Evolutionary conservation across 2,113 vertebrate species (phyloP).

Genomic region (Chinchilla lanigera): DNA sequence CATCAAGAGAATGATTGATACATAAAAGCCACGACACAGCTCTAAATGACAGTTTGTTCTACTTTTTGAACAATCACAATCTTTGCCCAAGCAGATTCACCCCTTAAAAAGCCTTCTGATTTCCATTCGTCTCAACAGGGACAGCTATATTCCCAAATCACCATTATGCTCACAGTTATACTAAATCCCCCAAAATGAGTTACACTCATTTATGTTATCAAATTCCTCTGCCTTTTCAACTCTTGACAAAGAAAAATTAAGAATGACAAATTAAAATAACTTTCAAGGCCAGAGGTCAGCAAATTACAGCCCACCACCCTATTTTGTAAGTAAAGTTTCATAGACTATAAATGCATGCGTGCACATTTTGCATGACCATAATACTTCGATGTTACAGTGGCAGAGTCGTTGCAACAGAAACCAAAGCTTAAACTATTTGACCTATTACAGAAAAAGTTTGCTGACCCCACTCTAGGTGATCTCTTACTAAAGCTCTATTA

Average conservation of each 20-base stretch:
- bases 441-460: not conserved
- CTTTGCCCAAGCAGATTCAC: not conserved
- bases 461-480: not conserved
- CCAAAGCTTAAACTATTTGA: constrained; percentile 37
- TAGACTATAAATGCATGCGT: not conserved
- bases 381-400: not conserved
- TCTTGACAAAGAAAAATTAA: constrained; percentile 29
- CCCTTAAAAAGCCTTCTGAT: constrained; percentile 39
- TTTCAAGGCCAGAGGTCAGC: not conserved
- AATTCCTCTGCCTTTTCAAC: constrained; percentile 54
- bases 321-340: constrained; percentile 47
- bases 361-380: not conserved
- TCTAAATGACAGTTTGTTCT: constrained; percentile 37
- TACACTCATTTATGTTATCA: constrained; percentile 30
- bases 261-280: constrained; percentile 48
- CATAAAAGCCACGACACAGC: not conserved
- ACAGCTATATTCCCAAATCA: constrained; percentile 50
- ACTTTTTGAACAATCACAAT: constrained; percentile 50
- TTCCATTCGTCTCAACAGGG: constrained; percentile 59
- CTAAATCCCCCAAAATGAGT: constrained; percentile 47
- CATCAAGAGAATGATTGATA: constrained; percentile 33
- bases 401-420: not conserved
- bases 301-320: not conserved
- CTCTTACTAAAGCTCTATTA: constrained; percentile 38
- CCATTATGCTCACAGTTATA: not conserved